phyloP scores from a whole-genome alignment of 2,888 invertebrate species.

The Acrobasis consociella region DNA sequence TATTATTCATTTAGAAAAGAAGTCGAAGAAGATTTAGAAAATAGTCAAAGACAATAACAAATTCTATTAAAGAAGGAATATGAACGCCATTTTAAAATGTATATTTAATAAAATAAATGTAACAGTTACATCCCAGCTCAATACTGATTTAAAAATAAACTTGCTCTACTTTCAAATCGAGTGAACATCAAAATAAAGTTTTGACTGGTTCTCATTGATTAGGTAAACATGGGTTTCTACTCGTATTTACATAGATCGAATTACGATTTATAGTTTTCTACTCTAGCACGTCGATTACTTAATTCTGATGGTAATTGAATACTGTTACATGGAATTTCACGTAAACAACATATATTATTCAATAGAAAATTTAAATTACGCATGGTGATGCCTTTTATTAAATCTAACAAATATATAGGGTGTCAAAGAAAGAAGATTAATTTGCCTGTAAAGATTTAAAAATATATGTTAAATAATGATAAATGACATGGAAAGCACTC shows the following conservation, averaged over 20 bases:
- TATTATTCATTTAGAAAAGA: too few species aligned
- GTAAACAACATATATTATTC: slow-evolving; percentile 18
- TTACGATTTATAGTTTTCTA: slow-evolving; percentile 18
- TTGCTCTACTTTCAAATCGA: not conserved
- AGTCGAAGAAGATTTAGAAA: too few species aligned
- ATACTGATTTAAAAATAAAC: too few species aligned
- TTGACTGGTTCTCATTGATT: not conserved
- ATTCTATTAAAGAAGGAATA: too few species aligned
- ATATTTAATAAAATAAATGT: not conserved
- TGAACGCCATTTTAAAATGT: not conserved
- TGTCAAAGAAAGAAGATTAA: too few species aligned
- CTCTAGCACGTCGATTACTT: not conserved
- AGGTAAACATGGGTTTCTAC: not conserved
- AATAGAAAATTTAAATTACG: slow-evolving; percentile 1
- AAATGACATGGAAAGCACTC: too few species aligned
- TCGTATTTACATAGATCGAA: slow-evolving; percentile 10
- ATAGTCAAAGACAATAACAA: too few species aligned
- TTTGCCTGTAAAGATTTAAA: too few species aligned
- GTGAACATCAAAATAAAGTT: not conserved
- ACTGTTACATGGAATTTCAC: slow-evolving; percentile 11
- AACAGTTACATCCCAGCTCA: not conserved
- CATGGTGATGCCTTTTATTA: not conserved
- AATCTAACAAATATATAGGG: not conserved
- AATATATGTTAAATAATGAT: too few species aligned
- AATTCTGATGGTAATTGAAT: slow-evolving; percentile 18